Evolutionary conservation across 2,888 invertebrate species (phyloP).

Genomic region (Protonemura montana): DNA sequence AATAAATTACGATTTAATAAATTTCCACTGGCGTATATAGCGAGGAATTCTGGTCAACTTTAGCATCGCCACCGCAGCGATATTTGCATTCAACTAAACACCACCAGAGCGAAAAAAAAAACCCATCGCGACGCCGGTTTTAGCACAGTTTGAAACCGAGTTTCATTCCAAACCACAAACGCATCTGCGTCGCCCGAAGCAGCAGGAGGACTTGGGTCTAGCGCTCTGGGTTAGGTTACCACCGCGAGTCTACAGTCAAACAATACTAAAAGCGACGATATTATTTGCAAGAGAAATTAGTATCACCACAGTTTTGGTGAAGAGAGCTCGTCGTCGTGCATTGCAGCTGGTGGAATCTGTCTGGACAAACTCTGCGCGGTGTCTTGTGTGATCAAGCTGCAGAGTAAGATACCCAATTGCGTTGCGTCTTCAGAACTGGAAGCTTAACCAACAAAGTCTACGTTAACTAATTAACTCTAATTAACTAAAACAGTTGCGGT

Average conservation of each 20-base stretch:
- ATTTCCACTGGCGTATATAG: too few species aligned
- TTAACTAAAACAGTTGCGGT: conserved; percentile 3
- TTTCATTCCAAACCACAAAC: too few species aligned
- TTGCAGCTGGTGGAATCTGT: background rate
- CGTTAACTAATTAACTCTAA: background rate
- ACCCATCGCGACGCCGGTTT: too few species aligned
- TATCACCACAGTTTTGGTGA: background rate
- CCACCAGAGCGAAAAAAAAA: too few species aligned
- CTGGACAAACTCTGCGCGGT: background rate
- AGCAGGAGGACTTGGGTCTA: too few species aligned
- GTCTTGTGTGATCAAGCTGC: background rate
- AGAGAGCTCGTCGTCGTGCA: background rate
- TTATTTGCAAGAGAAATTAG: background rate
- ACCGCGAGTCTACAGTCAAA: background rate
- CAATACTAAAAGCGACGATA: background rate
- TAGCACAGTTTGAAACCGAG: too few species aligned
- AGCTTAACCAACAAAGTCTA: background rate
- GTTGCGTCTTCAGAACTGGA: background rate
- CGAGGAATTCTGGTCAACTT: too few species aligned
- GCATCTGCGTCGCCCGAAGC: background rate
- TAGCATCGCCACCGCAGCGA: too few species aligned
- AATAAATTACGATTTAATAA: too few species aligned
- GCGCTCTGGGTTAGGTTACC: background rate
- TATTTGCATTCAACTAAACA: too few species aligned
- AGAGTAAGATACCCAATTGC: too few species aligned